Base-by-base conservation (phyloP, 53 echinoderm and acorn worm genomes). In the Patiria pectinifera region DNA sequence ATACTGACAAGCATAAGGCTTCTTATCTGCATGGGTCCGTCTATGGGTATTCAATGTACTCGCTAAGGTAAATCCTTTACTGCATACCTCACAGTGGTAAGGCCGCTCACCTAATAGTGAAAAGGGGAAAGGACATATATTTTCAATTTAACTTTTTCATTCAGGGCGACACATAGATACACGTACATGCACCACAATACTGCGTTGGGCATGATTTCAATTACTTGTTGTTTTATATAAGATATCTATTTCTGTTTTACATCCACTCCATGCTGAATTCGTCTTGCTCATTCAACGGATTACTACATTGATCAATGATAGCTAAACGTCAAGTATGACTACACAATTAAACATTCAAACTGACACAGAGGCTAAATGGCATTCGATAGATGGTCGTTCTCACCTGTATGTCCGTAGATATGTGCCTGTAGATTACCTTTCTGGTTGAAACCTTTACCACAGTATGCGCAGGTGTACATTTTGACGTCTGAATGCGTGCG, bases 401-500 rank as follows among this genome's bases (percentile, higher is more conserved):
- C 91, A 98, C 99, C 99, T 61, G 99, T 99, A 78, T 99, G 99
- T 16, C 99, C 95, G 88, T 99, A 99, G 78, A 99, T 97, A 84
- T 99, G 99, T 71, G 99, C 99, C 81, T 99, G 99, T 24, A 99
- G 95, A 70, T 99, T 99, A 8, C 99, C 99, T 69, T 99, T 99
- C 90, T 99, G 99, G 93, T 99, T 99, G 92, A 99, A 99, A 18
- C 99, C 99, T 86, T 97, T 99, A 24, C 99, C 99, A 87, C 99
- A 99, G 93, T 99, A 99, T 46, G 94, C 86, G 85, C 97, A 99
- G 25, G 99, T 94, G 92, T 99, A 99, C 99, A 99, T 99, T 85
- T 99, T 99, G 59, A 99, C 94, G 72, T 96, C 95, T 9, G 97
- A 99, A 83, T 99, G 99, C 15, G 99, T 99, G 47, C 99, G 92